These are phyloP conservation scores for Falco concolor DNA, from an alignment of 2,797 vertebrate genomes.

Conservation along the genomic window DNA sequence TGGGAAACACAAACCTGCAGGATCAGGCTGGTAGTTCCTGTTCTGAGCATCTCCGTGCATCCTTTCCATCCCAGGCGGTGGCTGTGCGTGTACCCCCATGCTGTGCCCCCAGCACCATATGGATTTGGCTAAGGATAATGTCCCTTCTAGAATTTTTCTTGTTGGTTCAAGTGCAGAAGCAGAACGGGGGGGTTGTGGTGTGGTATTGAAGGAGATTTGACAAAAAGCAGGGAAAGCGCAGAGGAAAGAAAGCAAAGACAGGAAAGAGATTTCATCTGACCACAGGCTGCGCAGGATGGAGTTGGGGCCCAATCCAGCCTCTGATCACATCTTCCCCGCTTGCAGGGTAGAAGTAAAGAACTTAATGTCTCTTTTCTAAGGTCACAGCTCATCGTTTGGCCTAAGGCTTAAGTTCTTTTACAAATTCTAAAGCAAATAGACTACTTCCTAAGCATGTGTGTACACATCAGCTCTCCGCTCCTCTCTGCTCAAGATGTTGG, in stretches of 20 bases:
- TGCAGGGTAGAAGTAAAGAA: background rate
- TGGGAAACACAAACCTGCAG: background rate
- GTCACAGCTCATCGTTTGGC: background rate
- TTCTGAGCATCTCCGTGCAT: background rate
- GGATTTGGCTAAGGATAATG: background rate
- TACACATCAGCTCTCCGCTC: background rate
- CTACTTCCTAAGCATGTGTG: background rate
- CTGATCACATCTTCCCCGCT: background rate
- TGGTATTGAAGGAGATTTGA: background rate
- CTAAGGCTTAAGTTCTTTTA: background rate
- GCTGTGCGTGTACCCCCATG: accelerated
- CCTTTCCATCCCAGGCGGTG: background rate
- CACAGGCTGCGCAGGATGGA: background rate
- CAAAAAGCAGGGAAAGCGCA: background rate
- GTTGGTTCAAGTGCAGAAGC: background rate
- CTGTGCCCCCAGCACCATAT: background rate
- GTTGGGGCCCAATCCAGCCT: background rate
- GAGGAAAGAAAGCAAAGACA: background rate
- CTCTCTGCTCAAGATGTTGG: background rate
- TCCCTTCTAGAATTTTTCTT: background rate
- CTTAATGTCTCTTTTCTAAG: background rate
- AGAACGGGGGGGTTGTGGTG: accelerated
- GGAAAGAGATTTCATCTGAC: background rate
- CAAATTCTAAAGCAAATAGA: background rate
- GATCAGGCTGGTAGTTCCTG: background rate